Base-by-base conservation (phyloP, 2,888 invertebrate species). In the Tachina lurida region DNA sequence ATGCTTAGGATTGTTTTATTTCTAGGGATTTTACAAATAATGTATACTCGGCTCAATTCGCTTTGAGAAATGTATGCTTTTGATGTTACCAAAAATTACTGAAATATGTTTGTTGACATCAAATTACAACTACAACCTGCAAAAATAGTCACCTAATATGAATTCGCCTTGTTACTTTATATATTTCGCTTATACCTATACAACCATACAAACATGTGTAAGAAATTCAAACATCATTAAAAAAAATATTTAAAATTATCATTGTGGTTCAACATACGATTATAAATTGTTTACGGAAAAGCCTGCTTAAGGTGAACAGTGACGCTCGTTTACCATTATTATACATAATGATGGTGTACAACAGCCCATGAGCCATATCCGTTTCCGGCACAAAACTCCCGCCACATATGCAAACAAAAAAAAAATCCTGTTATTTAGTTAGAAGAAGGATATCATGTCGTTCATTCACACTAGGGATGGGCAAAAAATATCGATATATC, bases 351-450 rank as follows among this genome's bases (percentile, higher is more conserved):
- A 77, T 73, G 31, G 77, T 67, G 65, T 78, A 78, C 60, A 41
- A 62, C 73, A 73, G 67, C 68, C 73, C 77, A 73, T 78, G 67
- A 78, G 67, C 54, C 83, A 84, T 84, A 67, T 84, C 83, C 83
- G 77, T 78, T 76, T 77, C 73, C 77, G 75, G 49, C n/a, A n/a
- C 45, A 10, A 62, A 56, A 67, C 19, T 67, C 31, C 58, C 22
- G 17, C 52, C 3, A 2, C 19, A 52, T 8, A 43, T 39, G 19
- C 31, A 31, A 31, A 2, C 2, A 5, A 19, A 13, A 39, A 31
- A 31, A 7, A 31, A 7, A 43, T 79, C 79, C 63, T 56, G 43
- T 19, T 56, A 62, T 31, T 31, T 31, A 31, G 31, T 31, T 49
- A 58, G 10, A 47, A 67, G 67, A 67, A 67, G 54, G 41, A 17